Conservation (phyloP, 2,113 vertebrate genomes). For the Lasiurus borealis region DNA sequence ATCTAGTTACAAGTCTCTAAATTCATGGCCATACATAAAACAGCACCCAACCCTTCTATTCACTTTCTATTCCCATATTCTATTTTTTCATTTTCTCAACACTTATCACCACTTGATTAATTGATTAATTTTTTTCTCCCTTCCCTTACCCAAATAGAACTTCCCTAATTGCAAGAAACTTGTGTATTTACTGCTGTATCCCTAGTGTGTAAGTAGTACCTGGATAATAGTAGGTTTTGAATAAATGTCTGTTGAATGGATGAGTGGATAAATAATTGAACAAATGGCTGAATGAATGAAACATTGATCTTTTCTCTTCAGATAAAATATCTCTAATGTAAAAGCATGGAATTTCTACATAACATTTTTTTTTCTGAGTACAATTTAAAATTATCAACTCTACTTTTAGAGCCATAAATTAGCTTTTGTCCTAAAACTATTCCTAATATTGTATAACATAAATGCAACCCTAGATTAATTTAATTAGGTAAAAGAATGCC, state of each 20-base stretch:
- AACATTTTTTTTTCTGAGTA: not conserved
- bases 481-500: not conserved
- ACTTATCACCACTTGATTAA: not conserved
- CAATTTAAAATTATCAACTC: conserved; percentile 12
- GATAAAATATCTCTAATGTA: not conserved
- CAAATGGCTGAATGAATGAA: not conserved
- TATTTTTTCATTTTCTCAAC: not conserved
- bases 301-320: not conserved
- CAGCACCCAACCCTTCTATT: not conserved
- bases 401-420: not conserved
- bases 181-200: not conserved
- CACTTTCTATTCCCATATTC: not conserved
- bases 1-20: not conserved
- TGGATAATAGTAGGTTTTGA: not conserved
- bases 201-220: not conserved
- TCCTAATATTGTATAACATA: not conserved
- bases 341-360: not conserved
- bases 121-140: not conserved
- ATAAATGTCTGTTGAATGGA: not conserved
- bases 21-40: not conserved
- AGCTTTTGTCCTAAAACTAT: not conserved
- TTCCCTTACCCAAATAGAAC: not conserved
- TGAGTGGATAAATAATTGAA: not conserved
- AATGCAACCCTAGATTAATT: not conserved
- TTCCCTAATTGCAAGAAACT: not conserved